Base-by-base conservation (phyloP, 1,140 invertebrate genomes). In the Leptopilina boulardi region DNA sequence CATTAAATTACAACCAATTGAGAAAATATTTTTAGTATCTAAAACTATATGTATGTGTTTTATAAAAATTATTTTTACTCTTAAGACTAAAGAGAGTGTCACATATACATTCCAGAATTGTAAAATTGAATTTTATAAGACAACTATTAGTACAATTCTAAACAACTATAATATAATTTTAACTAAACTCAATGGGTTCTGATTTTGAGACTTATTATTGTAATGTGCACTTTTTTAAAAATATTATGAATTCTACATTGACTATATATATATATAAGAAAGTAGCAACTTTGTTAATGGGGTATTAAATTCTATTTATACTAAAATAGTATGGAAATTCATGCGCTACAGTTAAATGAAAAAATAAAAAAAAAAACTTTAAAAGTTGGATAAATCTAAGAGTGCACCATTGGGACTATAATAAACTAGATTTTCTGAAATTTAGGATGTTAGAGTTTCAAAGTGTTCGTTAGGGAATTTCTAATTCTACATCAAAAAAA, bases 361-460 rank as follows among this genome's bases (percentile, higher is more conserved):
- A 59, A 51, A 51, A n/a, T 51, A 51, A 51, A n/a, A 66, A 66
- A 66, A 18, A n/a, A 66, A 66, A 66, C 59, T 66, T 66, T 66
- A 66, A 66, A 13, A 66, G 59, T 66, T 66, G 59, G 59, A 66
- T 66, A 66, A n/a, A 66, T 66, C 21, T 66, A 66, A 59, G 26
- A n/a, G 26, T 34, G 59, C 59, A 66, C 59, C 26, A 30, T 10
- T 66, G 26, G 23, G 13, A 66, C 21, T n/a, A 66, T 66, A 66
- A 66, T 30, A n/a, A 30, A 66, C 59, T 26, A 66, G 59, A 66
- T 66, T 66, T 66, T 66, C 11, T 26, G 26, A 66, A 34, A 66
- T 66, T 66, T 66, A 66, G 59, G 59, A 66, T 30, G 23, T 11
- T 26, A 15, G 26, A 30, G 13, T 34, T 66, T 66, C 13, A 10